Conservation (phyloP, 2,797 vertebrate species). For the Halcyon badia region DNA sequence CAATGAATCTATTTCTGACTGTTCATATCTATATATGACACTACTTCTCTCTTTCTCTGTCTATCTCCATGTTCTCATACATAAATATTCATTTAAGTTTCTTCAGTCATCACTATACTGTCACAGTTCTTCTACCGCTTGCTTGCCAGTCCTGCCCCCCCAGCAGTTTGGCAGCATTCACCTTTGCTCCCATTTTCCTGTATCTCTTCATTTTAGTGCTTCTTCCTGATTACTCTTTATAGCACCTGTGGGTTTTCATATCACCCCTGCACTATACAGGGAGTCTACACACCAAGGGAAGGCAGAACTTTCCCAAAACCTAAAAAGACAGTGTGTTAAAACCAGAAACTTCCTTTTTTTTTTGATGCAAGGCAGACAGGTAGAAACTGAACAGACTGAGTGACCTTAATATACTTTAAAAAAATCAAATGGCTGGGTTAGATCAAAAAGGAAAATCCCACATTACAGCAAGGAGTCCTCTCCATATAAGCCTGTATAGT, state of each 20-base stretch:
- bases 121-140: background rate
- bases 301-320: background rate
- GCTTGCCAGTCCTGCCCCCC: background rate
- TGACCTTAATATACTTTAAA: background rate
- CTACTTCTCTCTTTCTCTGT: background rate
- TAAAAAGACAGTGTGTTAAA: background rate
- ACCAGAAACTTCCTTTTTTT: background rate
- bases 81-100: constrained; percentile 9
- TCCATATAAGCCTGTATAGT: background rate
- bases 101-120: background rate
- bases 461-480: background rate
- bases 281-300: background rate
- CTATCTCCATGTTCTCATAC: background rate
- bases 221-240: background rate
- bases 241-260: background rate
- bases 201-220: background rate
- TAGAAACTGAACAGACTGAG: background rate
- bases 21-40: background rate
- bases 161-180: background rate
- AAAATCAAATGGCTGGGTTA: background rate
- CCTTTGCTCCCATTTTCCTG: background rate
- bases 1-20: constrained; percentile 16
- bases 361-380: background rate
- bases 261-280: background rate
- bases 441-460: background rate